Percentiles rank a stretch among this genome's conserved stretches.
These are phyloP conservation scores for Hepsetus odoe DNA, from an alignment of 2,113 vertebrate species.

Conservation along the genomic window DNA sequence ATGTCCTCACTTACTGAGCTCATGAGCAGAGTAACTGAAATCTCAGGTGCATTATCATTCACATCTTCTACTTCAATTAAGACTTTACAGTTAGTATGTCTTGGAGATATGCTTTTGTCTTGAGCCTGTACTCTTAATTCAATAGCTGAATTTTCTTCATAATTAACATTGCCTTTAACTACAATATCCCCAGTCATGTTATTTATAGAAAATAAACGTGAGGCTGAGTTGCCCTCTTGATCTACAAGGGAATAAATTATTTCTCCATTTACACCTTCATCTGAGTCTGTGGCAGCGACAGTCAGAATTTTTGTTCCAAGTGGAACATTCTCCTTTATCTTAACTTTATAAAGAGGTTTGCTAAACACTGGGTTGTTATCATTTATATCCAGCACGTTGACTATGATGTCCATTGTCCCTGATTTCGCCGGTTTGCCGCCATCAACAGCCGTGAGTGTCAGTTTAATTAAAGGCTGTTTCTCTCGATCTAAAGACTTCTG, in stretches of 20 bases:
- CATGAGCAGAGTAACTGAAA: constrained; percentile 73
- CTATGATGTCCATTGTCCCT: constrained; percentile 40
- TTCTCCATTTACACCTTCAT: constrained; percentile 57
- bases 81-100: constrained; percentile 65
- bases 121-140: constrained; percentile 51
- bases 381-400: constrained; percentile 57
- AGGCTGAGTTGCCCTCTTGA: constrained; percentile 24
- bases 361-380: constrained; percentile 60
- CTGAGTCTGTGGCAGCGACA: constrained; percentile 53
- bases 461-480: constrained; percentile 46
- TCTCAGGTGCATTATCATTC: constrained; percentile 81
- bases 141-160: constrained; percentile 67
- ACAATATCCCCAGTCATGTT: constrained; percentile 70
- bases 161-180: constrained; percentile 66
- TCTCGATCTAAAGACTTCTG: constrained; percentile 66
- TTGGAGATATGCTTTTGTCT: constrained; percentile 45
- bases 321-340: constrained; percentile 51
- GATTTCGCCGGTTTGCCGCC: constrained; percentile 61
- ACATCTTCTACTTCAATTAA: constrained; percentile 79
- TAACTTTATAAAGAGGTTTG: constrained; percentile 53
- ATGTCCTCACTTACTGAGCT: constrained; percentile 73
- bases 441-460: constrained; percentile 61
- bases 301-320: constrained; percentile 51
- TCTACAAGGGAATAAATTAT: constrained; percentile 68
- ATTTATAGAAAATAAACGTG: constrained; percentile 68